phyloP scores from a whole-genome alignment of 2,888 invertebrate species.

The Rhogogaster chlorosoma region DNA sequence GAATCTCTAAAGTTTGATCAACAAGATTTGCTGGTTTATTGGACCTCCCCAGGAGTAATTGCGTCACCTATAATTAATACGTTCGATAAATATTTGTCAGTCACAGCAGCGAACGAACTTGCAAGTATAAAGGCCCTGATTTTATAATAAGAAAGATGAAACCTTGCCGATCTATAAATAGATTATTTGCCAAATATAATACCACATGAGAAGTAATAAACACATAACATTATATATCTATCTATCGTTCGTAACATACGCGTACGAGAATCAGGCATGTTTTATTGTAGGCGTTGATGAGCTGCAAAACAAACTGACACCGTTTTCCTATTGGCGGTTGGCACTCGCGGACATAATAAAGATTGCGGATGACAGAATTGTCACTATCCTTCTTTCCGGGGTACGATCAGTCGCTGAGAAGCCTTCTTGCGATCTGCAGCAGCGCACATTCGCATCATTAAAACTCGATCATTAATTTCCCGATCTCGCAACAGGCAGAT shows the following conservation, averaged over 20 bases:
- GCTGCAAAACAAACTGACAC: slow-evolving; percentile 41
- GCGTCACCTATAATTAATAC: slow-evolving; percentile 5
- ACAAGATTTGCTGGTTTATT: slow-evolving; percentile 17
- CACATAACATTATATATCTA: not conserved
- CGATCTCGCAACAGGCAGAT: not conserved
- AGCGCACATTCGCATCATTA: not conserved
- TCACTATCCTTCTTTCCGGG: not conserved
- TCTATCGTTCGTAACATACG: not conserved
- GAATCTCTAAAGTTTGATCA: slow-evolving; percentile 13
- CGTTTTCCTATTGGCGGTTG: slow-evolving; percentile 26
- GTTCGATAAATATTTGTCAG: slow-evolving; percentile 36
- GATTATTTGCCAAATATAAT: slow-evolving; percentile 8
- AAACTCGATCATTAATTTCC: not conserved
- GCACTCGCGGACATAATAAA: slow-evolving; percentile 26
- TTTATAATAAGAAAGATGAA: not conserved
- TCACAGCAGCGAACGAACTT: not conserved
- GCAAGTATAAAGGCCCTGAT: not conserved
- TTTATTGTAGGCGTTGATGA: slow-evolving; percentile 33
- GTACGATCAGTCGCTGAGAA: slow-evolving; percentile 20
- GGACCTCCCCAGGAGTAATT: slow-evolving; percentile 10
- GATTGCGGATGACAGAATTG: slow-evolving; percentile 36
- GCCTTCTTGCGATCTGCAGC: slow-evolving; percentile 9
- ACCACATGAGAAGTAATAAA: not conserved
- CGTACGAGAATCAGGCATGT: not conserved
- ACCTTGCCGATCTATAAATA: not conserved